Conservation (phyloP, 2,113 vertebrate species). For the Noturus placidus region DNA sequence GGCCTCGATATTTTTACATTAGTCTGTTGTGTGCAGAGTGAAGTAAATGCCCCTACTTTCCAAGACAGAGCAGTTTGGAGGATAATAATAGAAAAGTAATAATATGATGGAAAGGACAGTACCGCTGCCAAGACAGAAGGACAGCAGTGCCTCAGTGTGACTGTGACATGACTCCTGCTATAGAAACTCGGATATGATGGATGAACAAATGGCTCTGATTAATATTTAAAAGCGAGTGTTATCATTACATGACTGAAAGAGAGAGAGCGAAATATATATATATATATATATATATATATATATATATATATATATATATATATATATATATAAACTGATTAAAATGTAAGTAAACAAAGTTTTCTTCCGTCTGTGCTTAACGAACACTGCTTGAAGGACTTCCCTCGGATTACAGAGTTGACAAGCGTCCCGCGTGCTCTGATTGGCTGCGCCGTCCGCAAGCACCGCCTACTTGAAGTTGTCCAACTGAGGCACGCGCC, state of each 20-base stretch:
- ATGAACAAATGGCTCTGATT: not conserved
- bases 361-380: not conserved
- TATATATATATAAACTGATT: too few species aligned
- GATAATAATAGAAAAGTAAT: conserved; percentile 63
- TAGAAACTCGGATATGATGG: not conserved
- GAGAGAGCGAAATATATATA: too few species aligned
- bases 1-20: conserved; percentile 16
- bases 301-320: too few species aligned
- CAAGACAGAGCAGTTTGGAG: conserved; percentile 56
- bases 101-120: conserved; percentile 50
- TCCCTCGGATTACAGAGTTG: not conserved
- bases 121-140: conserved; percentile 50
- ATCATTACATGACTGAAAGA: not conserved
- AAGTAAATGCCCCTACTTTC: not conserved
- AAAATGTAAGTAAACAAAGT: not conserved
- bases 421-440: conserved; percentile 31
- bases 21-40: conserved; percentile 7
- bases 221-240: not conserved
- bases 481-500: conserved; percentile 25
- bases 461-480: conserved; percentile 38
- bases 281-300: too few species aligned
- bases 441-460: conserved; percentile 46
- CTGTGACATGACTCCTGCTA: conserved; percentile 8
- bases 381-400: not conserved
- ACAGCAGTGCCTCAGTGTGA: conserved; percentile 18